phyloP scores from a whole-genome alignment of 1,140 invertebrate genomes.

The Tyrophagus putrescentiae region DNA sequence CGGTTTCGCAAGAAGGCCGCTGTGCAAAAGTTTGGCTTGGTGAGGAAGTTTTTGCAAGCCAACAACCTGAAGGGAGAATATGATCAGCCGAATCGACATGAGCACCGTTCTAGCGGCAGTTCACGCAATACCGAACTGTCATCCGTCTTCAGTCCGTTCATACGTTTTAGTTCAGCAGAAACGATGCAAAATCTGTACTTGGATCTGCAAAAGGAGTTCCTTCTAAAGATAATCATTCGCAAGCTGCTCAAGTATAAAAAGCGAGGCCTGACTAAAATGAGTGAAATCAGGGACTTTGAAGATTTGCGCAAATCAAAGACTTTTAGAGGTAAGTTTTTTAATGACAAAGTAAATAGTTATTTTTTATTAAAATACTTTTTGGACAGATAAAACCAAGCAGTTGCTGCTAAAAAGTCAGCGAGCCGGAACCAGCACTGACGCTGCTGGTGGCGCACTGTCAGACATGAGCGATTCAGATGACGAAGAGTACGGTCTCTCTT shows the following conservation, averaged over 20 bases:
- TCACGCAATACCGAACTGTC: not conserved
- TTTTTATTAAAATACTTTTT: too few relatives aligned
- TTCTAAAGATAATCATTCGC: conserved; percentile 58
- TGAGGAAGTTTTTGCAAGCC: conserved; percentile 37
- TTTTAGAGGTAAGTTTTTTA: too few relatives aligned
- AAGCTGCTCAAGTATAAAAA: conserved; percentile 49
- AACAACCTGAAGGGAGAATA: conserved; percentile 13
- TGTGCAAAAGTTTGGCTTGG: conserved; percentile 18
- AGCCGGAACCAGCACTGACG: too few relatives aligned
- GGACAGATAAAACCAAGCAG: too few relatives aligned
- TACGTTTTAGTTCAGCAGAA: conserved; percentile 66
- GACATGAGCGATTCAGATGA: too few relatives aligned
- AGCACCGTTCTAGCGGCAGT: not conserved
- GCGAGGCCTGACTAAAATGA: conserved; percentile 33
- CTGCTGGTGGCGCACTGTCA: too few relatives aligned
- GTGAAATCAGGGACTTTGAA: conserved; percentile 20
- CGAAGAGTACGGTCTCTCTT: too few relatives aligned
- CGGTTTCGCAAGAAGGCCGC: conserved; percentile 43
- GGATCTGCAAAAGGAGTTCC: conserved; percentile 62
- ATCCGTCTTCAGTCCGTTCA: conserved; percentile 55
- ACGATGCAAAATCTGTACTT: conserved; percentile 63
- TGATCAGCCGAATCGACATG: conserved; percentile 12
- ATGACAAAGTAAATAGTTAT: too few relatives aligned
- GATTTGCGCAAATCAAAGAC: too few relatives aligned
- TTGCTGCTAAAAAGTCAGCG: too few relatives aligned